phyloP scores from a whole-genome alignment of 2,113 vertebrate genomes.

The Marmota flaviventris region DNA sequence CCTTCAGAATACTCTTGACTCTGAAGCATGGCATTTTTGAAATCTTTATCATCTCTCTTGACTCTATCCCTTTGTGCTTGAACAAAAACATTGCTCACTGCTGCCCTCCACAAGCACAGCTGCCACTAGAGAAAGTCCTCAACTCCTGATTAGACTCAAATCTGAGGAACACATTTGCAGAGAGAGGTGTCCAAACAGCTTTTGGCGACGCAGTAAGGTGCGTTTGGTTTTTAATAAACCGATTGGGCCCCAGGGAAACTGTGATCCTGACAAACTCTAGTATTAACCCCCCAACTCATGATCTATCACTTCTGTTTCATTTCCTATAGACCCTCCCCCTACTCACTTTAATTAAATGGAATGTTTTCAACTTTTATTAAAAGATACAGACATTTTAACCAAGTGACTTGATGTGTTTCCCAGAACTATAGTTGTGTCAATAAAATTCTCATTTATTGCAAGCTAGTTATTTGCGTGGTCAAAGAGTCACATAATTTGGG shows the following conservation, averaged over 20 bases:
- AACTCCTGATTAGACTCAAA: not conserved
- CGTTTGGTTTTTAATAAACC: not conserved
- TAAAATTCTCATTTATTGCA: conserved; percentile 39
- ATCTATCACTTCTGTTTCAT: conserved; percentile 54
- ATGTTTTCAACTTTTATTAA: conserved; percentile 66
- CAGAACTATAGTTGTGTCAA: conserved; percentile 30
- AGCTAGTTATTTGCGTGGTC: conserved; percentile 11
- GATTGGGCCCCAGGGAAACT: not conserved
- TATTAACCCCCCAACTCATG: not conserved
- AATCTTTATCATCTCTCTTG: not conserved
- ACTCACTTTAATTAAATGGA: conserved; percentile 64
- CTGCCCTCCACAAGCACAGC: not conserved
- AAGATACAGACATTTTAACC: conserved; percentile 43
- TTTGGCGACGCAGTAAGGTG: not conserved
- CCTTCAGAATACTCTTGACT: not conserved
- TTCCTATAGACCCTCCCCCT: conserved; percentile 42
- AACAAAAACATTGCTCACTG: not conserved
- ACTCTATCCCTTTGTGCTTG: not conserved
- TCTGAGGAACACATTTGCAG: not conserved
- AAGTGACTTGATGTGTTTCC: conserved; percentile 63
- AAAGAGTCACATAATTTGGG: not conserved
- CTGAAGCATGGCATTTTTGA: not conserved
- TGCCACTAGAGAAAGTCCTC: not conserved
- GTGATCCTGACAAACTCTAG: not conserved
- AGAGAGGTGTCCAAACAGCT: not conserved